Percentiles rank a stretch among this genome's conserved stretches.
Conservation (phyloP, 2,797 vertebrate genomes). For the Pipistrellus pipistrellus region DNA sequence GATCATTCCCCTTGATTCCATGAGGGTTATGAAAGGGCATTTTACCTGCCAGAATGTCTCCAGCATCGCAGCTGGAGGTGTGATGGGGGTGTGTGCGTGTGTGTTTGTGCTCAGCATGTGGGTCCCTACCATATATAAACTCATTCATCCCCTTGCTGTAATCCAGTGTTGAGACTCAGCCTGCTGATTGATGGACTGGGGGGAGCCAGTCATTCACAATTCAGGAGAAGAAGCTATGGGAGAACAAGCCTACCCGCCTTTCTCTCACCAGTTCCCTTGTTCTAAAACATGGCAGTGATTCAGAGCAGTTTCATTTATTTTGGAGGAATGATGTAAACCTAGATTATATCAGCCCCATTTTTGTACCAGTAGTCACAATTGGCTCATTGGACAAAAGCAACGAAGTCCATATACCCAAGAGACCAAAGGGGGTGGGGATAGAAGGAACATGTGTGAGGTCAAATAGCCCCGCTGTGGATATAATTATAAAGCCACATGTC, state of each 20-base stretch:
- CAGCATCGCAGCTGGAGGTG: neutral
- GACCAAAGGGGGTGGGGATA: neutral
- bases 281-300: neutral
- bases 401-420: slow-evolving; percentile 24
- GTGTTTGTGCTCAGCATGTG: neutral
- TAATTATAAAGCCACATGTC: neutral
- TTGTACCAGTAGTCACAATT: neutral
- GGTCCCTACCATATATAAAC: neutral
- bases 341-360: neutral
- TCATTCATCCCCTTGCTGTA: slow-evolving; percentile 55
- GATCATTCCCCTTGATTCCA: neutral
- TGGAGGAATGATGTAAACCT: neutral
- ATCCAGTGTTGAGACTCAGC: neutral
- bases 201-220: slow-evolving; percentile 60
- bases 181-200: neutral
- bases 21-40: neutral
- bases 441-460: neutral
- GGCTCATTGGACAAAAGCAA: slow-evolving; percentile 29
- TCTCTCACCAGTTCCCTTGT: neutral
- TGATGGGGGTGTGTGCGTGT: neutral
- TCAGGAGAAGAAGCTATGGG: slow-evolving; percentile 7
- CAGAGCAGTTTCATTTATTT: slow-evolving; percentile 27
- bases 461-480: neutral
- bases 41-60: neutral
- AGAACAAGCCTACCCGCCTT: neutral